Percentiles rank a stretch among this genome's conserved stretches.
phyloP scores from a whole-genome alignment of 30 jellyfish, hydroid and myxozoan species.

The Rhopilema esculentum region DNA sequence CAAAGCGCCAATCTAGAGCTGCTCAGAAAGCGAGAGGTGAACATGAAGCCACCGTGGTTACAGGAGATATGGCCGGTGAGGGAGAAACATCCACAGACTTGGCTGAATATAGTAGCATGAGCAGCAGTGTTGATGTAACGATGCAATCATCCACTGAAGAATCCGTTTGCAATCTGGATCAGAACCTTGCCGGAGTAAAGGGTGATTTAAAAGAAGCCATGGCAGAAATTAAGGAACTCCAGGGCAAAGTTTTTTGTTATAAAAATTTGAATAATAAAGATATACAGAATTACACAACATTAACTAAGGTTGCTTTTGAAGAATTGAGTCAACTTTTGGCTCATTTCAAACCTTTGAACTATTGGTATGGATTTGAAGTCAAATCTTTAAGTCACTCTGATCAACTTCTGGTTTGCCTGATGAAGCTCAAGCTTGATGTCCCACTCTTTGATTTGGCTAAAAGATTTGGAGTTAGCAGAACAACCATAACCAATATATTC shows the following conservation, averaged over 20 bases:
- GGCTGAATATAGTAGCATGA: background rate
- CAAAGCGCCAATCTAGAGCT: conserved; percentile 14
- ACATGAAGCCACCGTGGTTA: background rate
- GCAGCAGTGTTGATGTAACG: background rate
- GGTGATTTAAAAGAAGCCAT: background rate
- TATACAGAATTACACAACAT: background rate
- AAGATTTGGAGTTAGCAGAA: background rate
- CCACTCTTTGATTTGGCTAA: conserved; percentile 13
- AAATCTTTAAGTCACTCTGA: background rate
- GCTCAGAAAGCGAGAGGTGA: conserved; percentile 1
- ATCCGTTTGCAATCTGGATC: background rate
- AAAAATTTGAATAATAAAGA: background rate
- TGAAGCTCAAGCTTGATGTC: conserved; percentile 15
- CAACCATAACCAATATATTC: background rate
- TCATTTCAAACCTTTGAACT: conserved; percentile 3
- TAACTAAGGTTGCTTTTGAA: background rate
- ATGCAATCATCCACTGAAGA: background rate
- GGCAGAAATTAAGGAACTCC: background rate
- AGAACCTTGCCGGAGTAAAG: background rate
- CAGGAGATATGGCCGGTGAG: background rate
- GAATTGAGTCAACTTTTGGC: conserved; percentile 1
- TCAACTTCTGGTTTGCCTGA: conserved; percentile 14
- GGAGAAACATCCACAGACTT: background rate
- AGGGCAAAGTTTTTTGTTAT: background rate
- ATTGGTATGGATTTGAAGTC: conserved; percentile 13